These are phyloP conservation scores for Illadopsis cleaveri DNA, from an alignment of 2,113 vertebrate genomes.

Conservation along the genomic window DNA sequence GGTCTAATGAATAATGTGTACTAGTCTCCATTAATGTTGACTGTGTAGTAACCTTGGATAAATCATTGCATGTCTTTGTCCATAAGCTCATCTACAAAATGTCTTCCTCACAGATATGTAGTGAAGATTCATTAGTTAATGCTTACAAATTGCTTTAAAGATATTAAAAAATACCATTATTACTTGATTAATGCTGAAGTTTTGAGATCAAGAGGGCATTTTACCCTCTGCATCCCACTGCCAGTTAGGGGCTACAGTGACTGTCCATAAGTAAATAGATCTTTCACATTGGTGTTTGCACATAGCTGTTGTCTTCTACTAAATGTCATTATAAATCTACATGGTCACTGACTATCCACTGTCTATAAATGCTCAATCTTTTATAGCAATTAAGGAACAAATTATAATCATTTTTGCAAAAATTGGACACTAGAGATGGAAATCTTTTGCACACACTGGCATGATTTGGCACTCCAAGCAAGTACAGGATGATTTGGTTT, in stretches of 20 bases:
- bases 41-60: background rate
- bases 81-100: background rate
- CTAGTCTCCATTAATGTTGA: background rate
- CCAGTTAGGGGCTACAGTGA: background rate
- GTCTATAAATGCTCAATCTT: background rate
- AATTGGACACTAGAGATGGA: background rate
- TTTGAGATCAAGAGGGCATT: background rate
- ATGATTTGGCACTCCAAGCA: background rate
- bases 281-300: background rate
- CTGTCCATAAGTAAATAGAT: background rate
- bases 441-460: background rate
- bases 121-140: background rate
- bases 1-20: background rate
- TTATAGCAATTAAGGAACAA: background rate
- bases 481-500: background rate
- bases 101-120: background rate
- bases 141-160: background rate
- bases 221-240: background rate
- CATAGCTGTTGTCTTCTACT: background rate
- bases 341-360: background rate
- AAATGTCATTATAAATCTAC: background rate
- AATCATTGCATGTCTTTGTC: background rate
- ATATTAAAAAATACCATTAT: background rate
- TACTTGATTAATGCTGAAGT: background rate
- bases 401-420: background rate